phyloP scores from a whole-genome alignment of 2,888 invertebrate species.

The Anthophora plumipes region DNA sequence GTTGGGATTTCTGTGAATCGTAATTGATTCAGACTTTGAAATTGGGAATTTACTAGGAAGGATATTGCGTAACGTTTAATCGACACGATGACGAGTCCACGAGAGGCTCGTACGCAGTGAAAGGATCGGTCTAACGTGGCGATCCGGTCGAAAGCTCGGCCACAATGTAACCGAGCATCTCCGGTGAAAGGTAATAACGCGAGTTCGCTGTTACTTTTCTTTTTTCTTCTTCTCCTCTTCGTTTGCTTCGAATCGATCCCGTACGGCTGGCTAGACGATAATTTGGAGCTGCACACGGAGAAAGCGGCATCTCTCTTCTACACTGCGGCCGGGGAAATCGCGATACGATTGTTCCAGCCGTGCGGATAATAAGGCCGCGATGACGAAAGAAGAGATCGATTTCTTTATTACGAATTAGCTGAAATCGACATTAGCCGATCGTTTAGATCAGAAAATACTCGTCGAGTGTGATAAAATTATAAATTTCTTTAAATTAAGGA shows the following conservation, averaged over 20 bases:
- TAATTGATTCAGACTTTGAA: too few relatives aligned
- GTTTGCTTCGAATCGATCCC: constrained; percentile 21
- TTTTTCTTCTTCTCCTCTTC: neutral
- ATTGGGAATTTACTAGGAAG: constrained; percentile 8
- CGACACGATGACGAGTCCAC: constrained; percentile 31
- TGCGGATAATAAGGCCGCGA: neutral
- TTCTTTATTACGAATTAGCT: too few relatives aligned
- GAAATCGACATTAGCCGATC: too few relatives aligned
- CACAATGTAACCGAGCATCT: constrained; percentile 48
- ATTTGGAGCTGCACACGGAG: constrained; percentile 31
- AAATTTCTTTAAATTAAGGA: too few relatives aligned
- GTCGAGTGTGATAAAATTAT: too few relatives aligned
- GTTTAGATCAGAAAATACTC: too few relatives aligned
- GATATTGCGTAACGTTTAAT: constrained; percentile 49
- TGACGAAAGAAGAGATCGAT: neutral
- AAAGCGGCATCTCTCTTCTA: constrained; percentile 27
- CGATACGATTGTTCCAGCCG: neutral
- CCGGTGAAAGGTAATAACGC: constrained; percentile 65
- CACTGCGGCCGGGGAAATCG: neutral
- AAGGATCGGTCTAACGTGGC: constrained; percentile 59
- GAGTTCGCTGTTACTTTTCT: constrained; percentile 45
- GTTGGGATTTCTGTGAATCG: neutral
- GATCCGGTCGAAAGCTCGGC: constrained; percentile 57
- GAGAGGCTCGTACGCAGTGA: constrained; percentile 55
- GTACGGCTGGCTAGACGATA: constrained; percentile 15